Conservation (phyloP, 2,888 invertebrate genomes). For the Brenthis hecate region DNA sequence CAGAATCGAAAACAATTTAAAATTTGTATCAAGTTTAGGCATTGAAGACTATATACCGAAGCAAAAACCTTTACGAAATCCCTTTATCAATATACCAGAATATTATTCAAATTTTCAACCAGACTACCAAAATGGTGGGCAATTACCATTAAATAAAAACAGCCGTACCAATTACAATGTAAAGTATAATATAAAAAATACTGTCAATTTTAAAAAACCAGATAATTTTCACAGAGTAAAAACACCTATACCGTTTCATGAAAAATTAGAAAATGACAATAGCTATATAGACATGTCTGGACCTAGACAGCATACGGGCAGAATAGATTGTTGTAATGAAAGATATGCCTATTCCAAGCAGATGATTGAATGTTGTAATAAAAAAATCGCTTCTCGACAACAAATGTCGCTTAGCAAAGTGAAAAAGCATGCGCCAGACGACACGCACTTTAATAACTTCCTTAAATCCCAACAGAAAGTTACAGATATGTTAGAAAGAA, state of each 20-base stretch:
- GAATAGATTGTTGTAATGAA: conserved; percentile 39
- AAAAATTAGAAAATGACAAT: conserved; percentile 52
- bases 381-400: conserved; percentile 53
- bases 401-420: conserved; percentile 54
- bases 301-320: conserved; percentile 26
- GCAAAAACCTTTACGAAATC: conserved; percentile 18
- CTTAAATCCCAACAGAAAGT: conserved; percentile 71
- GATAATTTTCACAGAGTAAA: conserved; percentile 20
- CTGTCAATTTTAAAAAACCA: conserved; percentile 23
- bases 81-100: conserved; percentile 5
- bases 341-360: conserved; percentile 38
- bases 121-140: conserved; percentile 26
- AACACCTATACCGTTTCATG: conserved; percentile 57
- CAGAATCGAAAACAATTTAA: background rate
- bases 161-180: conserved; percentile 32
- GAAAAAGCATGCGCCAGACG: conserved; percentile 51
- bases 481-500: conserved; percentile 65
- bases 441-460: conserved; percentile 63
- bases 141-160: conserved; percentile 30
- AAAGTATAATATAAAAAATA: conserved; percentile 36
- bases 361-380: conserved; percentile 41
- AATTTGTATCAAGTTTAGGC: background rate
- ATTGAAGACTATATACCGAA: conserved; percentile 17
- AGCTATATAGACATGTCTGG: conserved; percentile 19
- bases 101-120: conserved; percentile 23